These are phyloP conservation scores for Pedionomus torquatus DNA, from an alignment of 2,113 vertebrate species.

Conservation along the genomic window DNA sequence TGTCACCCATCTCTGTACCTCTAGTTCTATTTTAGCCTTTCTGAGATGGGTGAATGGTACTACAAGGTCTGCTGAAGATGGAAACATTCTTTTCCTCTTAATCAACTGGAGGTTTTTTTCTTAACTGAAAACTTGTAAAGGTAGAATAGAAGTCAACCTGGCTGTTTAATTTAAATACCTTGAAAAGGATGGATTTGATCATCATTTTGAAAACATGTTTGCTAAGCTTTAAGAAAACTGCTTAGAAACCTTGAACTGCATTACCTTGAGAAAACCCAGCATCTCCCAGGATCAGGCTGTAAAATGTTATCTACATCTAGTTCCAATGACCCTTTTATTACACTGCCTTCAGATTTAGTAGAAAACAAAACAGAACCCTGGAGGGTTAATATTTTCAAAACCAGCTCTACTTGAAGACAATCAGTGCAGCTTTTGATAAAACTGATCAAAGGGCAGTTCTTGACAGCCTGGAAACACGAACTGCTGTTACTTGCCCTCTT, in stretches of 20 bases:
- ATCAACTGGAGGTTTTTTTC: not conserved
- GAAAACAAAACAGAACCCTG: constrained; percentile 16
- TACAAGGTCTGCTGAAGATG: not conserved
- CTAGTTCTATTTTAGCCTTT: not conserved
- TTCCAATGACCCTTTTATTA: constrained; percentile 18
- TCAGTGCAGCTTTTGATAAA: constrained; percentile 56
- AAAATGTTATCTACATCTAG: not conserved
- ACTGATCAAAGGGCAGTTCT: constrained; percentile 53
- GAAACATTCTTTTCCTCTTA: not conserved
- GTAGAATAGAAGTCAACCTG: not conserved
- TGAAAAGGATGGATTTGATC: not conserved
- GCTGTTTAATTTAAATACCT: not conserved
- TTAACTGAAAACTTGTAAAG: not conserved
- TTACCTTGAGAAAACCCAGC: constrained; percentile 14
- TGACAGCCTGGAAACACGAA: constrained; percentile 53
- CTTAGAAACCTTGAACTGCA: not conserved
- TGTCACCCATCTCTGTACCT: not conserved
- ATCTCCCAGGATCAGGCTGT: not conserved
- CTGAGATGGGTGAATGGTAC: not conserved
- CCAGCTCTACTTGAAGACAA: constrained; percentile 17
- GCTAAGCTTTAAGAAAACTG: constrained; percentile 5
- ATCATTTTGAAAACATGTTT: not conserved
- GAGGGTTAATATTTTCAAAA: constrained; percentile 55
- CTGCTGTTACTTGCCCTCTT: constrained; percentile 55
- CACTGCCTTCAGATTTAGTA: not conserved